phyloP scores from a whole-genome alignment of 2,797 vertebrate genomes.

The Mus minutoides region DNA sequence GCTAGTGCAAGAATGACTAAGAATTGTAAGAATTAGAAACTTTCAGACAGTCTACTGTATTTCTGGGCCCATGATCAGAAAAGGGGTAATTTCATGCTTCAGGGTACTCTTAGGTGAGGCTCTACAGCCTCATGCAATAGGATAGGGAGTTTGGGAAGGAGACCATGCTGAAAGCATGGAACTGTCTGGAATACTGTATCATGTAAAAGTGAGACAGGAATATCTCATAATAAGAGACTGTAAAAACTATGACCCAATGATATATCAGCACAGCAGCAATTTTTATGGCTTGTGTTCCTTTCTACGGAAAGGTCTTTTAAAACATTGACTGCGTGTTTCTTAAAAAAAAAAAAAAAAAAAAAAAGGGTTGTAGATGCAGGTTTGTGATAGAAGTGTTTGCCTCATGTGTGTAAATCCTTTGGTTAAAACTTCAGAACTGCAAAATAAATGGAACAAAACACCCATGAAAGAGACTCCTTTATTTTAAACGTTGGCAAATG shows the following conservation, averaged over 20 bases:
- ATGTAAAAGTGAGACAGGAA: background rate
- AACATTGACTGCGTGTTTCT: background rate
- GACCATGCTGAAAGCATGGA: background rate
- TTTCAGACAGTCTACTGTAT: background rate
- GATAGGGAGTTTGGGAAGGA: background rate
- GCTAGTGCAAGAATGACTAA: background rate
- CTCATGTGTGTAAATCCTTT: background rate
- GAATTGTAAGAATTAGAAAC: background rate
- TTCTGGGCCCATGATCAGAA: background rate
- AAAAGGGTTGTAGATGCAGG: background rate
- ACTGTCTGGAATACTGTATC: background rate
- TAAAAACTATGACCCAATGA: background rate
- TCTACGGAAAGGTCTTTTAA: background rate
- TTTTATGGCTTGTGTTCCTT: background rate
- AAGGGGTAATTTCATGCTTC: rapidly evolving
- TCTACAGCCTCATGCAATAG: background rate
- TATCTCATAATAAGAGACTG: background rate
- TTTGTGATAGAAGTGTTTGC: background rate
- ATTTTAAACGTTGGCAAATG: background rate
- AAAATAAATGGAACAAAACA: background rate
- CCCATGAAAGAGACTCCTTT: background rate
- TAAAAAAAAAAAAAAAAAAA: too few species aligned
- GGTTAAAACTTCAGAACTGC: background rate
- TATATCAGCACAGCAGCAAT: background rate
- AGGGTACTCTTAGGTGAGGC: background rate